Evolutionary conservation across 2,888 invertebrate species (phyloP).

Genomic region (Melanostoma scalare): DNA sequence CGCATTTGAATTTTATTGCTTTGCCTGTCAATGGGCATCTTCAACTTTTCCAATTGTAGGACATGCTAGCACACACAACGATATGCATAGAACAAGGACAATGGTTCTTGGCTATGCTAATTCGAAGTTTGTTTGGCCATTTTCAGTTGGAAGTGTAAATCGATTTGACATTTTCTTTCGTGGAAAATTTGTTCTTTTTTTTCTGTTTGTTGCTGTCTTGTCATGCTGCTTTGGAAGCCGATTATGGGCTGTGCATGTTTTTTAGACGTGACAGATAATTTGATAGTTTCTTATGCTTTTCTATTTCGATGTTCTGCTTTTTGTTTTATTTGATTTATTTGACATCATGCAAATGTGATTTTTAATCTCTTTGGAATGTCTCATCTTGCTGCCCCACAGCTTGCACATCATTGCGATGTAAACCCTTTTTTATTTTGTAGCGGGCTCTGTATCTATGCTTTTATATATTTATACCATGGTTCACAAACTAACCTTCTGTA

Average conservation of each 20-base stretch:
- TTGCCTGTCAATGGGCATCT: constrained; percentile 78
- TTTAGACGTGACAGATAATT: constrained; percentile 60
- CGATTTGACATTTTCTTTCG: constrained; percentile 65
- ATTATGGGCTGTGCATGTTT: constrained; percentile 40
- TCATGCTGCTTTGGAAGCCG: constrained; percentile 40
- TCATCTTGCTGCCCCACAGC: too few species aligned
- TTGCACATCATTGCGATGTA: too few species aligned
- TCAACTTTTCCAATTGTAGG: constrained; percentile 72
- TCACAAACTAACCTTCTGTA: too few species aligned
- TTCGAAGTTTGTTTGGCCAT: constrained; percentile 64
- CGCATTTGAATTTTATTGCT: constrained; percentile 81
- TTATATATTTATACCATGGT: too few species aligned
- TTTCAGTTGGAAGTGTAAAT: constrained; percentile 56
- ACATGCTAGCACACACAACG: constrained; percentile 44
- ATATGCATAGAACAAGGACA: constrained; percentile 47
- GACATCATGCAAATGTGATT: constrained; percentile 64
- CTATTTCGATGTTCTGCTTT: constrained; percentile 23
- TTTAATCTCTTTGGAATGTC: constrained; percentile 58
- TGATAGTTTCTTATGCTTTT: constrained; percentile 63
- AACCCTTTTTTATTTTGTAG: too few species aligned
- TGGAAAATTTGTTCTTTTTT: constrained; percentile 20
- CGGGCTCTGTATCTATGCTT: too few species aligned
- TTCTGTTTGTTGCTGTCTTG: not conserved
- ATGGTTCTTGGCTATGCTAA: constrained; percentile 71
- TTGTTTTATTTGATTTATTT: constrained; percentile 62